phyloP scores from a whole-genome alignment of 2,888 invertebrate genomes.

The Mayetiola destructor region DNA sequence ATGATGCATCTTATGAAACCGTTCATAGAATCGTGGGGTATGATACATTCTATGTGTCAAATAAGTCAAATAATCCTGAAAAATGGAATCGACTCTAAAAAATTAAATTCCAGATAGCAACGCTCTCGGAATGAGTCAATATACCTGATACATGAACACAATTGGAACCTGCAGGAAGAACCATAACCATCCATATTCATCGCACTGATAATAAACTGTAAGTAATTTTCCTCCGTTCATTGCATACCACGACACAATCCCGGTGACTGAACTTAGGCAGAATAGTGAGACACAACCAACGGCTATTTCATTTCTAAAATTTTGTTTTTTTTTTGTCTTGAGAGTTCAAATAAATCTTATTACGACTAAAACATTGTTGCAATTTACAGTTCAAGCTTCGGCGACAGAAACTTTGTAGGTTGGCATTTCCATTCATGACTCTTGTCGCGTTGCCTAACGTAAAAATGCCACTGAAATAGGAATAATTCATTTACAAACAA shows the following conservation, averaged over 20 bases:
- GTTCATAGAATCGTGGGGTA: slow-evolving; percentile 49
- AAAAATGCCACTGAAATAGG: slow-evolving; percentile 51
- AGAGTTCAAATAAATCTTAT: no score
- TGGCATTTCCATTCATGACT: slow-evolving; percentile 61
- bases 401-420: slow-evolving; percentile 49
- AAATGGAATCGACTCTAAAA: not conserved
- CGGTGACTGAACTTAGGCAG: slow-evolving; percentile 41
- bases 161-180: slow-evolving; percentile 48
- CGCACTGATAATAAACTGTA: slow-evolving; percentile 46
- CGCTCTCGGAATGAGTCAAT: slow-evolving; percentile 20
- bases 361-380: no score
- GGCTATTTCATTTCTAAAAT: slow-evolving; percentile 53
- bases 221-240: slow-evolving; percentile 50
- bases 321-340: no score
- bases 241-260: slow-evolving; percentile 49
- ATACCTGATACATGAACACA: slow-evolving; percentile 47
- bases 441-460: slow-evolving; percentile 43
- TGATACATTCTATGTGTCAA: slow-evolving; percentile 53
- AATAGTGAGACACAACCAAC: slow-evolving; percentile 45
- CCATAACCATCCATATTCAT: slow-evolving; percentile 51
- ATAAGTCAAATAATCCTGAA: slow-evolving; percentile 50
- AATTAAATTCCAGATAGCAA: not conserved
- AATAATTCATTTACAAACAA: not conserved
- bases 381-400: slow-evolving; percentile 51
- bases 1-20: slow-evolving; percentile 61